Evolutionary conservation across 1,140 invertebrate genomes (phyloP).

Genomic region (Pollicipes pollicipes): DNA sequence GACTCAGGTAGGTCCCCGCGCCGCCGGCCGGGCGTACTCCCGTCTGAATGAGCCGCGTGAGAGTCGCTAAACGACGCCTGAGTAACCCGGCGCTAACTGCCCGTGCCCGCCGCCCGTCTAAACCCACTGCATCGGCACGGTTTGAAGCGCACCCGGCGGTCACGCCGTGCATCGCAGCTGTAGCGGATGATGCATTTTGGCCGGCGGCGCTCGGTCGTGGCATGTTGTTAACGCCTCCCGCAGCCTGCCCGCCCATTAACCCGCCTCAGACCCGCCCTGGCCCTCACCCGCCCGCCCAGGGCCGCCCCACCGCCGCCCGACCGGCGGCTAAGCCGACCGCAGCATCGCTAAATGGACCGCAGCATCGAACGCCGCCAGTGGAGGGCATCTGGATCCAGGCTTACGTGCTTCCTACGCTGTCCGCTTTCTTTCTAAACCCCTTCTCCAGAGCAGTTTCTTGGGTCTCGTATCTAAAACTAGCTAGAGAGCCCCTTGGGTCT

Average conservation of each 20-base stretch:
- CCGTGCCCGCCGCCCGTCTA: too few species aligned
- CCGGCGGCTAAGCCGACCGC: neutral
- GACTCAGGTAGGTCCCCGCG: neutral
- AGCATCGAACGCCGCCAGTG: too few species aligned
- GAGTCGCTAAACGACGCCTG: too few species aligned
- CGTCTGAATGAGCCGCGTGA: neutral
- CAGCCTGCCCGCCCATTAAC: neutral
- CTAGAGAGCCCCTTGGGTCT: too few species aligned
- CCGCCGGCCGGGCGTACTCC: neutral
- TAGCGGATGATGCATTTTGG: too few species aligned
- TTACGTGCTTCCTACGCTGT: neutral
- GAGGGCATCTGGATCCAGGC: too few species aligned
- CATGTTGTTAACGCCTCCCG: neutral
- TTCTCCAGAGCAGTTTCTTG: neutral
- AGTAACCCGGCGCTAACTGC: too few species aligned
- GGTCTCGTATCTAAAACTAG: neutral
- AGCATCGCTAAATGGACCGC: neutral
- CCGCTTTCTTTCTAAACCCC: neutral
- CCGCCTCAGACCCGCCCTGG: neutral
- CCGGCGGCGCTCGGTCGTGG: neutral
- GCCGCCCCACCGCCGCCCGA: too few species aligned
- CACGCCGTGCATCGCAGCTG: too few species aligned
- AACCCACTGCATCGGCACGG: too few species aligned
- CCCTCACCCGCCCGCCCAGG: too few species aligned
- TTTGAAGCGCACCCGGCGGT: too few species aligned